Evolutionary conservation across 1,140 invertebrate genomes (phyloP).

Genomic region (Rhopalosiphum maidis): DNA sequence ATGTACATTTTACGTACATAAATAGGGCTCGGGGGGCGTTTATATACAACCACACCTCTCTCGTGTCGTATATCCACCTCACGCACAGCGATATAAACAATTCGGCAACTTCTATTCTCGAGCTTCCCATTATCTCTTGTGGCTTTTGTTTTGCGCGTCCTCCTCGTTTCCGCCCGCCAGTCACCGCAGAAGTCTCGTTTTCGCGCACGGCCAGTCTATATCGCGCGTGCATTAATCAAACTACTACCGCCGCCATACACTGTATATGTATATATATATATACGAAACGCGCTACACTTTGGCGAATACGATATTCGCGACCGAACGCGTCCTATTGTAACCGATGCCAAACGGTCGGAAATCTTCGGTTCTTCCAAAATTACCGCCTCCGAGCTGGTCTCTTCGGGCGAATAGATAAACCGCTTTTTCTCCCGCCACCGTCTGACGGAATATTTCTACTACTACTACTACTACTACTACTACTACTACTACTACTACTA

Average conservation of each 20-base stretch:
- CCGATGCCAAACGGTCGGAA: not conserved
- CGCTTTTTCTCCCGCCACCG: not conserved
- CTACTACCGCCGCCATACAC: too few relatives aligned
- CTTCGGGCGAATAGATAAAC: not conserved
- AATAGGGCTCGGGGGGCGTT: constrained; percentile 45
- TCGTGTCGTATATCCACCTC: constrained; percentile 18
- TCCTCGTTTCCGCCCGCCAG: not conserved
- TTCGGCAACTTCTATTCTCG: constrained; percentile 51
- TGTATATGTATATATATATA: not conserved
- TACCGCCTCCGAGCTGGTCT: not conserved
- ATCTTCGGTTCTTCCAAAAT: not conserved
- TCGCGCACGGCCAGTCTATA: not conserved
- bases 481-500: too few relatives aligned
- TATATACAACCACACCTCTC: constrained; percentile 40
- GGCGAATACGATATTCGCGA: not conserved
- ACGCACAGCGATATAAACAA: constrained; percentile 39
- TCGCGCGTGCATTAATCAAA: constrained; percentile 3
- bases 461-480: too few relatives aligned
- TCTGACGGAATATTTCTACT: not conserved
- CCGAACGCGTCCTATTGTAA: not conserved
- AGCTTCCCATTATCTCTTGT: constrained; percentile 21
- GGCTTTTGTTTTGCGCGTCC: constrained; percentile 37
- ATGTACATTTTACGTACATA: not conserved
- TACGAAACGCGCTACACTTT: not conserved
- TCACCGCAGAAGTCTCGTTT: not conserved